Base-by-base conservation (phyloP, 2,888 invertebrate genomes). In the Thysanoteuthis rhombus region DNA sequence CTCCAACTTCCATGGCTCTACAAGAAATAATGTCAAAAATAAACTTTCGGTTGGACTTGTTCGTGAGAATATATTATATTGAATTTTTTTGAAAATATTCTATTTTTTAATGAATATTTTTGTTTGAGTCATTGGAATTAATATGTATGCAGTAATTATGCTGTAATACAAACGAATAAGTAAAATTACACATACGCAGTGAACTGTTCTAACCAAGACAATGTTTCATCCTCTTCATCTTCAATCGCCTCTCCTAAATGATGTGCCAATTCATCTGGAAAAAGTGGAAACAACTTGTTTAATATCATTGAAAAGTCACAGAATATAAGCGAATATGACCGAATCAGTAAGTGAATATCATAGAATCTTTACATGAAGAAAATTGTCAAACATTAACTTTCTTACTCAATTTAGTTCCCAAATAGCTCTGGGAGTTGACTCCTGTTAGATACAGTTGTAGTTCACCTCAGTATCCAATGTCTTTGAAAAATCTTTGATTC, bases 191-290 rank as follows among this genome's bases (percentile, higher is more conserved):
- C 94, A 91, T 94, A 96, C 96, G 94, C 95, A 38, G 92, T 95
- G 94, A 96, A 96, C 95, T 97, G 96, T 47, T 95, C 96, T 52
- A 94, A 94, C 96, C 96, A 97, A 22, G 96, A 95, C 8, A 95
- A 93, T 52, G 95, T 95, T 92, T 96, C 96, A 6, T 95, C 96
- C 32, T 95, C 95, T 28, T 95, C 95, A 42, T 95, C 95, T 25
- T 95, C 96, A 32, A 96, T 94, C 91, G 96, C 94, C n/a, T 95
- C 96, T 47, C 96, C 96, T 45, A 96, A 94, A 91, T 96, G 94
- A 93, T 96, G 96, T 92, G 95, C 96, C 40, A 96, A 90, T 90
- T 95, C 95, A 95, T 96, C 96, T 96, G 95, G 16, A 94, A 94
- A 89, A 89, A 40, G 93, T 92, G 25, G 36, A 75, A 75, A 0